Percentiles rank a stretch among this genome's conserved stretches.
These are phyloP conservation scores for Gephyroberyx darwinii DNA, from an alignment of 2,797 vertebrate genomes.

Conservation along the genomic window DNA sequence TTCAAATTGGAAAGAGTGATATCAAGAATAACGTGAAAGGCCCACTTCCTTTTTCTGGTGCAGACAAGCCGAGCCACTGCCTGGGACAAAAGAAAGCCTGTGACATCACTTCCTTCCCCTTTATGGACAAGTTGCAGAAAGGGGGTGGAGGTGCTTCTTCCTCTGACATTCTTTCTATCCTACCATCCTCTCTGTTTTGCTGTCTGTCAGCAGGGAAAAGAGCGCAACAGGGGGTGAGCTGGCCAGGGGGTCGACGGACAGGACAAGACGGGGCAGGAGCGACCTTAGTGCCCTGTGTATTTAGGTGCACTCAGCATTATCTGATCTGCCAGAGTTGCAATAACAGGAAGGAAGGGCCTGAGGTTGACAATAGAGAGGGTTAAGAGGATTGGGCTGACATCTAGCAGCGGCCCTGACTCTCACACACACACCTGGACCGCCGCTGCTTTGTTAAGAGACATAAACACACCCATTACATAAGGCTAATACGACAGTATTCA, in stretches of 20 bases:
- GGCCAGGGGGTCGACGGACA: slow-evolving; percentile 44
- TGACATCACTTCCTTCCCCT: slow-evolving; percentile 40
- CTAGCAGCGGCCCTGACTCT: slow-evolving; percentile 13
- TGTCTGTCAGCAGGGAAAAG: slow-evolving; percentile 44
- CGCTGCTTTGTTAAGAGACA: no score
- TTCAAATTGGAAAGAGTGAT: background rate
- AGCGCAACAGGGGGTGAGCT: slow-evolving; percentile 19
- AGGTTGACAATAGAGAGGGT: background rate
- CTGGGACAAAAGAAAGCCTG: slow-evolving; percentile 4
- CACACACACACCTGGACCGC: slow-evolving; percentile 15
- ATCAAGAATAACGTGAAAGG: background rate
- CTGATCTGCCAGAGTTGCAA: slow-evolving; percentile 48
- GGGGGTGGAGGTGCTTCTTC: slow-evolving; percentile 27
- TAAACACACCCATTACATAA: slow-evolving; percentile 23
- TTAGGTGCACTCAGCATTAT: slow-evolving; percentile 44
- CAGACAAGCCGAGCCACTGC: background rate
- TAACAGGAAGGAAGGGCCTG: slow-evolving; percentile 55
- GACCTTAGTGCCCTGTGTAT: slow-evolving; percentile 16
- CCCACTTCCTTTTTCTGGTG: background rate
- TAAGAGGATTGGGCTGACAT: background rate
- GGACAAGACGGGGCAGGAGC: slow-evolving; percentile 22
- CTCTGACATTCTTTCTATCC: slow-evolving; percentile 29
- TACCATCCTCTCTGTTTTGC: slow-evolving; percentile 24
- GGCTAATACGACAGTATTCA: background rate
- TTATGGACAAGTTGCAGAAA: background rate